These are phyloP conservation scores for Drosophila fungiperda DNA, from an alignment of 2,888 invertebrate species.

Conservation along the genomic window DNA sequence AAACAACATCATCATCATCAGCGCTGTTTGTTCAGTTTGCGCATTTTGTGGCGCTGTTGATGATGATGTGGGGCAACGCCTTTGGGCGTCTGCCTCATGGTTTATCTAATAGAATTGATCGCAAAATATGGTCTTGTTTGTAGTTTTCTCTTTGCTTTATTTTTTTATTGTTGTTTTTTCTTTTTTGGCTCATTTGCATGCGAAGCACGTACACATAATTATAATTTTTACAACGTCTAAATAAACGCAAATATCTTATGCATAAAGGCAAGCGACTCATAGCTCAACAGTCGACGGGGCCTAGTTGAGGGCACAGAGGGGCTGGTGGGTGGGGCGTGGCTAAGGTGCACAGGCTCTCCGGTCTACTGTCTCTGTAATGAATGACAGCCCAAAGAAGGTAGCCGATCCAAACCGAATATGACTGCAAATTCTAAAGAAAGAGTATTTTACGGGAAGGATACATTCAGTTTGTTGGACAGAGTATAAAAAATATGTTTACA, in stretches of 20 bases:
- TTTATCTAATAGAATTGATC: slow-evolving; percentile 76
- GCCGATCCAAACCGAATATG: slow-evolving; percentile 20
- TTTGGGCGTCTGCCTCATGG: slow-evolving; percentile 33
- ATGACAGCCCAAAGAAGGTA: slow-evolving; percentile 68
- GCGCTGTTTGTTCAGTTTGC: slow-evolving; percentile 62
- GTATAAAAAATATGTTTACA: no score
- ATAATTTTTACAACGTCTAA: slow-evolving; percentile 81
- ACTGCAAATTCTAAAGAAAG: slow-evolving; percentile 42
- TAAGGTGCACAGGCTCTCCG: background rate
- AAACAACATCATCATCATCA: slow-evolving; percentile 43
- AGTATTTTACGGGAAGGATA: slow-evolving; percentile 1
- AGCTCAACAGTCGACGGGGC: slow-evolving; percentile 20
- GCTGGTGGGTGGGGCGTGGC: background rate
- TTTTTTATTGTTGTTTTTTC: background rate
- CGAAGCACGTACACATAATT: slow-evolving; percentile 74
- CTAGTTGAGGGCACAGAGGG: background rate
- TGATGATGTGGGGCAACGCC: slow-evolving; percentile 39
- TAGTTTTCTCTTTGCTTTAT: slow-evolving; percentile 20
- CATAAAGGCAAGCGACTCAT: slow-evolving; percentile 54
- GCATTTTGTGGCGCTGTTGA: slow-evolving; percentile 42
- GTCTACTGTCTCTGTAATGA: slow-evolving; percentile 58
- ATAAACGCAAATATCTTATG: slow-evolving; percentile 77
- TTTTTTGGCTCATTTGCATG: slow-evolving; percentile 50
- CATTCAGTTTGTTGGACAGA: background rate
- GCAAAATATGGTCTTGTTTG: slow-evolving; percentile 70